Base-by-base conservation (phyloP, 2,888 invertebrate genomes). In the Leistus spinibarbis region DNA sequence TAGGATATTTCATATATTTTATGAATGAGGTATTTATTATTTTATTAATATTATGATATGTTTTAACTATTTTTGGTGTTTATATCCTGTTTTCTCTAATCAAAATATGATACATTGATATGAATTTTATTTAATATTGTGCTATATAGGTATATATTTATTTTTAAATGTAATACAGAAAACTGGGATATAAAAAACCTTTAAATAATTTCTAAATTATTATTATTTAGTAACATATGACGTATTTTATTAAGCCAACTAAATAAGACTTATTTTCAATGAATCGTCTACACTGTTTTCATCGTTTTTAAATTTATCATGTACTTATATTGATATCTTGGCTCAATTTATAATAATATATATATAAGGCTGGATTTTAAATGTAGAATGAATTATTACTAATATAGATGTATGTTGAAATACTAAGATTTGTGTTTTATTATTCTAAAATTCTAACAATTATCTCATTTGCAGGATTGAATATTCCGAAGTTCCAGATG, bases 401-500 rank as follows among this genome's bases (percentile, higher is more conserved):
- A 72, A 72, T 72, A 72, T 66, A 72, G 54, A 24, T 65, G 54
- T 72, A 64, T 72, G 63, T 40, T 40, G 40, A 13, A 40, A 40
- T 72, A 66, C 23, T 64, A 27, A 19, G 4, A 23, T 19, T 24
- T 22, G 65, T 72, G 54, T 72, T 72, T 67, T 73, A 62, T 73
- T 40, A 40, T 40, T 10, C 7, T 7, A 5, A 40, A 40, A 40
- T 40, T 67, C 73, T 73, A 73, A 73, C 62, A 67, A 19, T 24
- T 7, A 16, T 73, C 23, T 60, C 54, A 19, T 73, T 73, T 67
- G 9, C 73, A 73, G 73, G 73, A 63, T 73, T 62, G 60, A 67
- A 4, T 40, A 40, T 62, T 62, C 53, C 67, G 23, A 60, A 53
- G 66, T 60, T 60, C 60, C 60, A 7, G 22, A 60, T 19, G 60